Evolutionary conservation across 2,888 invertebrate species (phyloP).

Genomic region (Chelonus formosanus): DNA sequence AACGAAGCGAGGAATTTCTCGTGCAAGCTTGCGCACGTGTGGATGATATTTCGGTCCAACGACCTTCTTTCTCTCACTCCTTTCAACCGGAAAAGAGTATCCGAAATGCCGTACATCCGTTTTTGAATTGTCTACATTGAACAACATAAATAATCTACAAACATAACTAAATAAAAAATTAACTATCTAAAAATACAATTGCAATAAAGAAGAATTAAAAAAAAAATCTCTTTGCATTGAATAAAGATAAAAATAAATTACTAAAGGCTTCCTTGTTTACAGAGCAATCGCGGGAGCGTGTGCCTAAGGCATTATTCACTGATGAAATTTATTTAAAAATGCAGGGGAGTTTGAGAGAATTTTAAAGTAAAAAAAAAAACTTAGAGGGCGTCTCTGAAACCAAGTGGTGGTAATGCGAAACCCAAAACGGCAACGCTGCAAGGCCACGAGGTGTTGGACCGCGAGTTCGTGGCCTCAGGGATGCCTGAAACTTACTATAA

Average conservation of each 20-base stretch:
- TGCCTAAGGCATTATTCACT: conserved; percentile 43
- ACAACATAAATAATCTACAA: conserved; percentile 6
- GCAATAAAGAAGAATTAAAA: background rate
- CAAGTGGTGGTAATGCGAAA: conserved; percentile 39
- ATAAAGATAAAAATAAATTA: conserved; percentile 2
- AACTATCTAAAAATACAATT: background rate
- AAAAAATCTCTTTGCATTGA: background rate
- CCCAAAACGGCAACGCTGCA: conserved; percentile 56
- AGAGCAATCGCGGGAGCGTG: conserved; percentile 28
- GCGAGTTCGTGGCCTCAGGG: conserved; percentile 56
- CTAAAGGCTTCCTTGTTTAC: conserved; percentile 27
- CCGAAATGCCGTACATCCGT: conserved; percentile 28
- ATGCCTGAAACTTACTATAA: conserved; percentile 27
- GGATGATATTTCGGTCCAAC: conserved; percentile 57
- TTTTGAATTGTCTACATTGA: conserved; percentile 1
- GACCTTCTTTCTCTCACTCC: conserved; percentile 45
- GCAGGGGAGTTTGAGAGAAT: background rate
- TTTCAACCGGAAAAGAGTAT: conserved; percentile 42
- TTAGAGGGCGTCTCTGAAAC: conserved; percentile 35
- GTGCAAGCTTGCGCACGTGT: conserved; percentile 47
- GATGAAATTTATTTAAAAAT: conserved; percentile 55
- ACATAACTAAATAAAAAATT: background rate
- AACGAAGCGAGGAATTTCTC: conserved; percentile 54
- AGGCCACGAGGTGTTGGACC: conserved; percentile 43
- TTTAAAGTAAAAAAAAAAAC: conserved; percentile 37